Base-by-base conservation (phyloP, 2,113 vertebrate genomes). In the Paradisaea rubra region DNA sequence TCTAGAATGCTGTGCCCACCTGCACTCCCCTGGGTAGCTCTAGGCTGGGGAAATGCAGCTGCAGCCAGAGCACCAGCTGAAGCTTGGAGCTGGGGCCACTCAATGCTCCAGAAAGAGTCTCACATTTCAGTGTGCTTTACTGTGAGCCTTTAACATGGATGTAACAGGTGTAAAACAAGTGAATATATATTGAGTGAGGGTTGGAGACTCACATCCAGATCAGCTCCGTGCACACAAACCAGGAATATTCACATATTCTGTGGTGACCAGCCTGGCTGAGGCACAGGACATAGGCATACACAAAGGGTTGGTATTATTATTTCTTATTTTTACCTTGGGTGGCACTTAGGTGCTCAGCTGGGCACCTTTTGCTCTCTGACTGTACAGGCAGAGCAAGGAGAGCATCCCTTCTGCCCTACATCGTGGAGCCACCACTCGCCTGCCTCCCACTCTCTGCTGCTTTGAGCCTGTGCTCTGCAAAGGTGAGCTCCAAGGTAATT, bases 401-500 rank as follows among this genome's bases (percentile, higher is more conserved):
- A 85, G 35, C 41, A 76, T 35, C 57, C 45, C 44, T 81, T 23
- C 28, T 54, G 68, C 56, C 23, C 19, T 0, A 12, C 7, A 6
- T 54, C 0, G 0, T 28, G 49, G 42, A 64, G 45, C 61, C 4
- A 8, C 30, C 1, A 7, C 65, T 61, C 5, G 3, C 30, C 56
- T 0, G 0, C 53, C 61, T 82, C 37, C 65, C 1, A 3, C 54
- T 28, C 56, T 21, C 54, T 12, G 57, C 78, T 63, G 61, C 74
- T 76, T 72, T 47, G 41, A 77, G 79, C 71, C 45, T 20, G 4
- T 25, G 64, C 76, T 86, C 54, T 15, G 44, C 11, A 6, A 61
- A 93, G 94, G 91, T 87, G 71, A 95, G 79, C 68, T 59, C 25
- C 76, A 13, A 66, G 68, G 69, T 50, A 76, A 77, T 88, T 47